Conservation (phyloP, 2,113 vertebrate genomes). For the Ammodytes marinus region DNA sequence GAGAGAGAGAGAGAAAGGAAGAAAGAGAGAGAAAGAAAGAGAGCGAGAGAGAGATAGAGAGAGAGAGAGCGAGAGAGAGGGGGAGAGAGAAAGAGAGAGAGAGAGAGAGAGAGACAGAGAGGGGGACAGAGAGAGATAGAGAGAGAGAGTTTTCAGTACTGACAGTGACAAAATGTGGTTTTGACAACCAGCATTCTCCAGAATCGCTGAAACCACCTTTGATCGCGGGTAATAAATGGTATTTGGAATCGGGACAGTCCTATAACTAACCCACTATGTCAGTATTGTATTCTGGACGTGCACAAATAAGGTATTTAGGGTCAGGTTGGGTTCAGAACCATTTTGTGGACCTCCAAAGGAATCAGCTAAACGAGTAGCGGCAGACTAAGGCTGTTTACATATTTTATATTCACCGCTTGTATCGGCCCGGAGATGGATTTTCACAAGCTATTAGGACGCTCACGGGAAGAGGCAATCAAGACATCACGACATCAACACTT, state of each 20-base stretch:
- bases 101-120: conserved; percentile 10
- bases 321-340: neutral
- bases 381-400: neutral
- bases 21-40: too few relatives aligned
- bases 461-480: conserved; percentile 3
- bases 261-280: conserved; percentile 48
- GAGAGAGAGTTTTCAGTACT: too few relatives aligned
- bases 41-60: too few relatives aligned
- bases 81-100: conserved; percentile 11
- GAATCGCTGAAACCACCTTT: too few relatives aligned
- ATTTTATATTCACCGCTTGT: conserved; percentile 12
- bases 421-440: neutral
- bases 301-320: conserved; percentile 19
- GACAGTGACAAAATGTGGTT: too few relatives aligned
- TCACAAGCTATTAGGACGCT: conserved; percentile 15
- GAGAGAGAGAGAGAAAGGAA: too few relatives aligned
- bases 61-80: neutral
- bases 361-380: too few relatives aligned
- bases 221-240: too few relatives aligned
- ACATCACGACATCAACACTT: too few relatives aligned
- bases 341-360: neutral
- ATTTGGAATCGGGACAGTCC: too few relatives aligned
- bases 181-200: too few relatives aligned
- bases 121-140: neutral
- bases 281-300: conserved; percentile 18